These are phyloP conservation scores for Eulithis prunata DNA, from an alignment of 2,888 invertebrate species.

Conservation along the genomic window DNA sequence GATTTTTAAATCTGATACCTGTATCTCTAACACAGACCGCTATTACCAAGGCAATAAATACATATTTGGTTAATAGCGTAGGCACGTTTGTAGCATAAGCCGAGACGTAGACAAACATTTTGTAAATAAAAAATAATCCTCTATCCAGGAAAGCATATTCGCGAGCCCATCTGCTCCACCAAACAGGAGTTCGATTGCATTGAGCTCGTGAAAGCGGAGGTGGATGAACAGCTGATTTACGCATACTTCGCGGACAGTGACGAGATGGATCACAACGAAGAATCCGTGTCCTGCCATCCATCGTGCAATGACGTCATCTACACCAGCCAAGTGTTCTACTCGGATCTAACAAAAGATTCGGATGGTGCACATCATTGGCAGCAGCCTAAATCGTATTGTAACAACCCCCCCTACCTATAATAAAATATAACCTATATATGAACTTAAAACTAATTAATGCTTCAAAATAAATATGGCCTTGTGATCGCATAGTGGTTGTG, in stretches of 20 bases:
- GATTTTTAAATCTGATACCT: too few relatives aligned
- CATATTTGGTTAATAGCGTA: too few relatives aligned
- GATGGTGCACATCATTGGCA: conserved; percentile 53
- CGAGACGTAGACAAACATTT: too few relatives aligned
- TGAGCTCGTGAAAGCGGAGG: conserved; percentile 61
- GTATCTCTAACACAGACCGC: too few relatives aligned
- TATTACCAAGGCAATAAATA: too few relatives aligned
- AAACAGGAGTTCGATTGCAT: conserved; percentile 65
- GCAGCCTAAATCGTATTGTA: conserved; percentile 55
- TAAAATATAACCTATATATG: too few relatives aligned
- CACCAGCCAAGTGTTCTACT: conserved; percentile 76
- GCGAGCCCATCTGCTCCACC: conserved; percentile 69
- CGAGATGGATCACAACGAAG: conserved; percentile 54
- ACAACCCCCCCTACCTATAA: too few relatives aligned
- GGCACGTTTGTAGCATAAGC: too few relatives aligned
- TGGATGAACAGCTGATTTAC: conserved; percentile 68
- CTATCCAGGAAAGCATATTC: conserved; percentile 60
- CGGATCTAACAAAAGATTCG: conserved; percentile 62
- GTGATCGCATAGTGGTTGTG: too few relatives aligned
- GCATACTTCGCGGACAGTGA: conserved; percentile 73
- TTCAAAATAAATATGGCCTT: too few relatives aligned
- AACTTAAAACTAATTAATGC: too few relatives aligned
- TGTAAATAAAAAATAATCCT: neutral
- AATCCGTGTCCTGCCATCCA: conserved; percentile 68
- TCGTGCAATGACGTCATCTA: conserved; percentile 76